These are phyloP conservation scores for Grammomys dolichurus DNA, from an alignment of 2,113 vertebrate genomes.

Conservation along the genomic window DNA sequence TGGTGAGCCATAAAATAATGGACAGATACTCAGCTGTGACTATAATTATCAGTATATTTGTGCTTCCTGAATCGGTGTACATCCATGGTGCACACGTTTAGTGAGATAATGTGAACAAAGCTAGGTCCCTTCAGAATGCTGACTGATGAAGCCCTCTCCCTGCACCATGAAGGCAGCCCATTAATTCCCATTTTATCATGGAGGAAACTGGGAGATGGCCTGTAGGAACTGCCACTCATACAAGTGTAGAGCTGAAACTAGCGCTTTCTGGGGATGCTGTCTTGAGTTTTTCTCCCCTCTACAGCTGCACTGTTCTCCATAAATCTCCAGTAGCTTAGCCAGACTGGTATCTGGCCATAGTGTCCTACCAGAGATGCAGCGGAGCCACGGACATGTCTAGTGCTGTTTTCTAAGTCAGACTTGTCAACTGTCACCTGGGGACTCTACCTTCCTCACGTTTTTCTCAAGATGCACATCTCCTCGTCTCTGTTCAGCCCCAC, in stretches of 20 bases:
- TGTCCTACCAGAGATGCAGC: neutral
- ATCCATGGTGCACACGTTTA: neutral
- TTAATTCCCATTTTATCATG: neutral
- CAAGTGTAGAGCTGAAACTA: neutral
- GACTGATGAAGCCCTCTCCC: neutral
- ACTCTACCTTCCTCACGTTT: neutral
- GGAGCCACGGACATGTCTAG: neutral
- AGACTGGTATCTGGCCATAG: neutral
- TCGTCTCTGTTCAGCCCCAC: neutral
- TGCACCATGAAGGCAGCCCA: fast-evolving
- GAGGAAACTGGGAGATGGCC: neutral
- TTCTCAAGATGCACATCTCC: neutral
- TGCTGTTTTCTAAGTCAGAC: neutral
- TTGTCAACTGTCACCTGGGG: neutral
- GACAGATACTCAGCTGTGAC: neutral
- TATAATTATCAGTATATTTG: neutral
- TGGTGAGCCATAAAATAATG: neutral
- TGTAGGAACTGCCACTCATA: fast-evolving
- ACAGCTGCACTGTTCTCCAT: neutral
- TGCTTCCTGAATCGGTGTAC: neutral
- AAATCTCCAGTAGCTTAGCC: neutral
- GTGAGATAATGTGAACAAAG: neutral
- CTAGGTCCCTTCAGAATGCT: neutral
- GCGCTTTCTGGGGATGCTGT: neutral
- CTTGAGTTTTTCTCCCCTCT: neutral